Conservation (phyloP, 2,113 vertebrate genomes). For the Pangasianodon gigas region DNA sequence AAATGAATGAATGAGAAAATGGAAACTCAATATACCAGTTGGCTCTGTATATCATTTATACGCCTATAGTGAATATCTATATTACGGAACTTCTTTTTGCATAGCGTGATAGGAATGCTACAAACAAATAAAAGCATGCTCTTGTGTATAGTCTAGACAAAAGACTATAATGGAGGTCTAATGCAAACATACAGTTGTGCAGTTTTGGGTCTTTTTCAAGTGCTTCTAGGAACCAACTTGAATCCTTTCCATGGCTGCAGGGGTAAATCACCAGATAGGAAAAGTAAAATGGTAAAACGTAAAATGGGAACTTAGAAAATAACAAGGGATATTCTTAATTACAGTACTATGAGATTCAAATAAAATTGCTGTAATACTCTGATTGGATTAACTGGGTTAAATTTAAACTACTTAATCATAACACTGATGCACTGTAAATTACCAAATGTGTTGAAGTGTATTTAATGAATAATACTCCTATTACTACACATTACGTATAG, state of each 20-base stretch:
- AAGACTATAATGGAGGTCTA: constrained; percentile 26
- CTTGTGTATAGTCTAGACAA: background rate
- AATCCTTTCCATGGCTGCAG: constrained; percentile 41
- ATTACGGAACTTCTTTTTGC: background rate
- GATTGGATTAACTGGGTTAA: background rate
- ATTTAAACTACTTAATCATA: background rate
- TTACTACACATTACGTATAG: background rate
- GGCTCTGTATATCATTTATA: background rate
- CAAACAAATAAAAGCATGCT: background rate
- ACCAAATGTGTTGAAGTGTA: background rate
- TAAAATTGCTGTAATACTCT: background rate
- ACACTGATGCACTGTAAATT: background rate
- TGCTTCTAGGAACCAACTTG: constrained; percentile 54
- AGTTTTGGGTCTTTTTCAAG: constrained; percentile 41
- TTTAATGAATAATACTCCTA: background rate
- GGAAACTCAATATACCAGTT: background rate
- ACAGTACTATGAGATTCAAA: background rate
- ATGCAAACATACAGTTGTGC: constrained; percentile 56
- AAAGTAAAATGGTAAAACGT: constrained; percentile 37
- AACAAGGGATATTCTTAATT: background rate
- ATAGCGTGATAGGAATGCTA: background rate
- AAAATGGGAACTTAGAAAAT: background rate
- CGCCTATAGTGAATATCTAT: background rate
- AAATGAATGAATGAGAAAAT: background rate
- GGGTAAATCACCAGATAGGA: constrained; percentile 43